Base-by-base conservation (phyloP, 2,888 invertebrate genomes). In the Lasioglossum calceatum region DNA sequence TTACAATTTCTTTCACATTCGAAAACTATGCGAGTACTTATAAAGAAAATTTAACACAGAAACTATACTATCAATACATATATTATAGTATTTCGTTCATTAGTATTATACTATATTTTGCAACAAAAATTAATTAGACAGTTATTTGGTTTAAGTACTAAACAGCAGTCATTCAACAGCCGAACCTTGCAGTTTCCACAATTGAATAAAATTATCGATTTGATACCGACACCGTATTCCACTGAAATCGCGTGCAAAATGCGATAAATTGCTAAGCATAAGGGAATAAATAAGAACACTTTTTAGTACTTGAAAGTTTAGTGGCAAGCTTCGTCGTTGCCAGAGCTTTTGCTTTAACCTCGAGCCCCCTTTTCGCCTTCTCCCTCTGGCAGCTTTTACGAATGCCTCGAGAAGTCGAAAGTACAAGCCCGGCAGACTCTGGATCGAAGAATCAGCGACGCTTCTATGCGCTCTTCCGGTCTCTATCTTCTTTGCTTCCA, bases 391-490 rank as follows among this genome's bases (percentile, higher is more conserved):
- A 86, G 82, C 83, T 84, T 89, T 86, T 82, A 86, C 84, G 85
- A 88, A 87, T 88, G 86, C 80, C 81, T 42, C 72, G 81, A 73
- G 81, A 89, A 87, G 86, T 87, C 81, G 81, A 81, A 82, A 85
- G 81, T 87, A 87, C 82, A 78, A 82, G 79, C 79, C 80, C 64
- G 73, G 71, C 67, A 80, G n/a, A 72, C 70, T 50, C 79, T 54
- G 39, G 73, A 84, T 71, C 54, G 81, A 80, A 72, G 84, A 87
- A 89, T 84, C 90, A 83, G 82, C 72, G 81, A 74, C 77, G 75
- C 78, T 75, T 74, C 73, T 82, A 75, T 79, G 87, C 82, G 73
- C 72, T 76, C 64, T 77, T 77, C 79, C 79, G 54, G 42, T 78
- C 71, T 80, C 73, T 70, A 70, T 82, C 76, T 70, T 77, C 87